A percentile compares a stretch with the other conserved stretches of the same genome.
Evolutionary conservation across 2,113 vertebrate species (phyloP).

Genomic region (Machaerirhynchus nigripectus): DNA sequence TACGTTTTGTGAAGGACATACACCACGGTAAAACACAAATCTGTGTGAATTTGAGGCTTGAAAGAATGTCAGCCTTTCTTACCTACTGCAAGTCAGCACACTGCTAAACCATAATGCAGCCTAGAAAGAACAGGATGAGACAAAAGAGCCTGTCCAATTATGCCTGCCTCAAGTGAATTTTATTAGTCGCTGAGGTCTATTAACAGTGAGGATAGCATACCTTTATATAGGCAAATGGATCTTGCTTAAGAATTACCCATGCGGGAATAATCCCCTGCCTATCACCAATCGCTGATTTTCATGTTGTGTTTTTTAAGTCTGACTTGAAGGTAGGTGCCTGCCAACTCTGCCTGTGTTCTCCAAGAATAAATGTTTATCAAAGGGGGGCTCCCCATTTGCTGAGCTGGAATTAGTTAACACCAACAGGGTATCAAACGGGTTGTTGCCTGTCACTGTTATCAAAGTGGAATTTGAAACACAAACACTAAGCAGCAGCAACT

Average conservation of each 20-base stretch:
- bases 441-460: not conserved
- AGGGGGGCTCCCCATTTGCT: not conserved
- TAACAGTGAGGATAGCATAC: not conserved
- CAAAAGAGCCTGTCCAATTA: conserved; percentile 10
- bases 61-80: not conserved
- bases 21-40: not conserved
- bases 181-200: not conserved
- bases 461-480: not conserved
- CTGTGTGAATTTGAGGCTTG: not conserved
- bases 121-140: not conserved
- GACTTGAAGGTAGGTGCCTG: conserved; percentile 14
- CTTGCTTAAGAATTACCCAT: not conserved
- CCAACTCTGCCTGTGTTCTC: not conserved
- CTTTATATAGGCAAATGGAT: not conserved
- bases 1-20: not conserved
- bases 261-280: conserved; percentile 16
- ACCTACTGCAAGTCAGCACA: not conserved
- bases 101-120: not conserved
- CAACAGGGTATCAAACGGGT: not conserved
- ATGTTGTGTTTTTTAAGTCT: not conserved
- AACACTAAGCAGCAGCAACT: not conserved
- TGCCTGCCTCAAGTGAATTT: not conserved
- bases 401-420: not conserved
- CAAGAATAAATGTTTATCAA: conserved; percentile 25
- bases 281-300: not conserved